Base-by-base conservation (phyloP, 2,888 invertebrate species). In the Lymantria monacha region DNA sequence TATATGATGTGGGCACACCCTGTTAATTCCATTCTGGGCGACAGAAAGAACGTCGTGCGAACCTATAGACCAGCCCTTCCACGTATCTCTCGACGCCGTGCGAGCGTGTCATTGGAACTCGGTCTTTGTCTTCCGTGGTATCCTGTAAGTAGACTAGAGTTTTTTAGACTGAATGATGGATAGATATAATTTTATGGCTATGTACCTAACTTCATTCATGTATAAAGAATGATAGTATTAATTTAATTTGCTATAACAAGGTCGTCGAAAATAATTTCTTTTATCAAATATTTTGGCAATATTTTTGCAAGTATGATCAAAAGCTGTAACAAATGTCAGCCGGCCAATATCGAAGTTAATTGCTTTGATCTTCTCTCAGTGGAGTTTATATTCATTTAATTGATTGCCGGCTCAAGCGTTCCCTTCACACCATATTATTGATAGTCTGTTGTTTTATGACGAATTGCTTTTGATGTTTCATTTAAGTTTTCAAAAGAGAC, bases 301-400 rank as follows among this genome's bases (percentile, higher is more conserved):
- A 44, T 40, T 52, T 48, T 41, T 44, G 45, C 44, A 46, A 33
- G 43, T 42, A 43, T 49, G 42, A 61, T 57, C 45, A 61, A 52
- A 57, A 11, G 40, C 12, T 31, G n/a, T 46, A 57, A 45, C 22
- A 44, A 9, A 14, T 31, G 30, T 33, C 44, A 12, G 49, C 14
- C 14, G 43, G 43, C 40, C 43, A 57, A 63, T 51, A 47, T 49
- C 37, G 12, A 44, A 46, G 44, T 53, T 51, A 55, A 56, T 63
- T 54, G 46, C 58, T 63, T 57, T 57, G 56, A 61, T 60, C 59
- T 44, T 45, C 44, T 36, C 22, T 51, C 48, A 14, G 48, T 41
- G n/a, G 42, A 46, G 36, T 53, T 49, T 38, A 45, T 53, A 53
- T 56, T 58, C 57, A 47, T 54, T 57, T 48, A 55, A 61, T 61